Base-by-base conservation (phyloP, 2,888 invertebrate genomes). In the Diaperis boleti region DNA sequence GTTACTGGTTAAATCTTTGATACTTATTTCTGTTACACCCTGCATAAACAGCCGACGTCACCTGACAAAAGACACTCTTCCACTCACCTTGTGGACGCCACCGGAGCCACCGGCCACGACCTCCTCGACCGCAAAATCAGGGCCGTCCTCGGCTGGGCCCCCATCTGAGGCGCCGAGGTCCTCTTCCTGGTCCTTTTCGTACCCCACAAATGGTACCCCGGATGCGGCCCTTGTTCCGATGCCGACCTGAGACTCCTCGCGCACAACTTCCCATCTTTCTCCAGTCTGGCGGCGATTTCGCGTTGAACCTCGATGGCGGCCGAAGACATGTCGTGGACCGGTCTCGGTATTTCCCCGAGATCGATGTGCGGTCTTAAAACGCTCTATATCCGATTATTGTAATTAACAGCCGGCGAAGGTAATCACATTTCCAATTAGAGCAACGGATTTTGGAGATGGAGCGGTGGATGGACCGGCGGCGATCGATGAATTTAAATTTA, bases 51-150 rank as follows among this genome's bases (percentile, higher is more conserved):
- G n/a, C n/a, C n/a, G n/a, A n/a, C n/a, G n/a, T n/a, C n/a, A n/a
- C n/a, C n/a, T n/a, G n/a, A n/a, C n/a, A n/a, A n/a, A 15, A 26
- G 31, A 29, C 10, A 13, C 10, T 13, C 17, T 15, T 35, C 13
- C 22, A 74, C 79, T 78, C 80, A 89, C 89, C 90, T 89, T 83
- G 87, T 85, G 72, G 85, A 87, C 0, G 88, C 86, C 70, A 87
- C 85, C 13, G 91, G 91, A 2, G 91, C 91, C 22, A 90, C 91
- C 0, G 91, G 91, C 91, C 91, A 91, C 73, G 89, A 90, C 39
- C 91, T 82, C 15, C 91, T 83, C 37, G 89, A 89, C 52, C 90
- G 84, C 67, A 91, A 83, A 60, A 91, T 88, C 41, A 91, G 84
- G 18, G 85, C 88, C 33, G 86, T 85, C 1, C 85, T 83, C 67